Conservation (phyloP, 1,140 invertebrate genomes). For the Fopius arisanus region DNA sequence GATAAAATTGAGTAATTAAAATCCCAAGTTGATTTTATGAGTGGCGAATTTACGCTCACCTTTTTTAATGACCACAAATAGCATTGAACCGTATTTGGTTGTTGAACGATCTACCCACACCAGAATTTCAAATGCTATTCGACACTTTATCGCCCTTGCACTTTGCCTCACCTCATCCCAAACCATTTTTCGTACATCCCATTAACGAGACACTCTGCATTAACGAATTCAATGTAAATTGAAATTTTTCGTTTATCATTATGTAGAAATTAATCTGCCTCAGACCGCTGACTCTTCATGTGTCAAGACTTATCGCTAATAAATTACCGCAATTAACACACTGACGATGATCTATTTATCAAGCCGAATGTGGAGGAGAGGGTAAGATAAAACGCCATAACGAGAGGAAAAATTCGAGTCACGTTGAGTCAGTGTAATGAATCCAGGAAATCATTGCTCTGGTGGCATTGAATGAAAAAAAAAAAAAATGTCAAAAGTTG, state of each 20-base stretch:
- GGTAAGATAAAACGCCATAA: not conserved
- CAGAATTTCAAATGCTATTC: not conserved
- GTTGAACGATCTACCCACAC: not conserved
- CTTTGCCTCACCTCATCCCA: not conserved
- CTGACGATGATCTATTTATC: constrained; percentile 4
- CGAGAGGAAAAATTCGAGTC: not conserved
- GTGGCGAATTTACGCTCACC: not conserved
- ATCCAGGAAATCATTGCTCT: too few relatives aligned
- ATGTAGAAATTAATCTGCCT: not conserved
- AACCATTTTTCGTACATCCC: not conserved
- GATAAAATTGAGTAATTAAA: constrained; percentile 15
- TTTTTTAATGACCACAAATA: not conserved
- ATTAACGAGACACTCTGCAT: constrained; percentile 5
- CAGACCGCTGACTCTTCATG: not conserved
- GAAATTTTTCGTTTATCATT: not conserved
- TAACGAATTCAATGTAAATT: not conserved
- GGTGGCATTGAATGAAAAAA: not conserved
- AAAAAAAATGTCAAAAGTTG: not conserved
- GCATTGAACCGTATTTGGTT: not conserved
- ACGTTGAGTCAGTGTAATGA: not conserved
- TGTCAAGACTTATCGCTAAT: not conserved
- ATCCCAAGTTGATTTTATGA: constrained; percentile 4
- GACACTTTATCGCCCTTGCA: constrained; percentile 2
- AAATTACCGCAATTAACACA: constrained; percentile 11
- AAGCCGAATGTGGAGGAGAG: not conserved